Base-by-base conservation (phyloP, 37 sponge, comb jelly and placozoan genomes). In the Agelas oroides region DNA sequence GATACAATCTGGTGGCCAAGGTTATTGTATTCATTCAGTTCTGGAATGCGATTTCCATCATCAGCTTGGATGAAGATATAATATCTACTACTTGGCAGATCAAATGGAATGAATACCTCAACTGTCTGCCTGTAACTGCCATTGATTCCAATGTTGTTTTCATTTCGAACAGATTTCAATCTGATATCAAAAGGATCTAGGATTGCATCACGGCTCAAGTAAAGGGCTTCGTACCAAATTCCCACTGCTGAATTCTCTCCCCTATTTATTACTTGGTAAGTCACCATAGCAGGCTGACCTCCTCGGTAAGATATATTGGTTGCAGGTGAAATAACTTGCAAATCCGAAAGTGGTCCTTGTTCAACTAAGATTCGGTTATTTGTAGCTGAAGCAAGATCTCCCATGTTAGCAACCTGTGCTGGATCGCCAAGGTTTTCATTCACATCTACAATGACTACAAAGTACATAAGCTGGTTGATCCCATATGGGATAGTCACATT, bases 141-240 rank as follows among this genome's bases (percentile, higher is more conserved):
- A 19, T 33, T 39, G 15, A 37, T 24, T 41, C 23, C 30, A 35
- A 83, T 59, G 8, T 15, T 40, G 18, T 13, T 72, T 46, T 3
- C 32, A 57, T 24, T 1, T 52, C 23, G 0, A 36, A 73, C 73
- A 27, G 83, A 60, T n/a, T 62, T 71, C 17, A 83, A 73, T 36
- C 57, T 34, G 16, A 72, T 62, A n/a, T 83, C 83, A 83, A 73
- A 83, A 39, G 83, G 64, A 72, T 83, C 83, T n/a, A 83, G 74
- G 6, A 28, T 0, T 0, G 62, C 28, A 73, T 83, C 83, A 21
- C n/a, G 6, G 72, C 83, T 83, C 30, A 83, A 35, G 37, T 46
- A 66, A 15, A 83, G 0, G 0, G 83, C 41, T 17, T 72, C 83
- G 55, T 73, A 83, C 83, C 83, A 83, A 5, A 61, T 8, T 8